Evolutionary conservation across 1,140 invertebrate genomes (phyloP).

Genomic region (Drosophila orena): DNA sequence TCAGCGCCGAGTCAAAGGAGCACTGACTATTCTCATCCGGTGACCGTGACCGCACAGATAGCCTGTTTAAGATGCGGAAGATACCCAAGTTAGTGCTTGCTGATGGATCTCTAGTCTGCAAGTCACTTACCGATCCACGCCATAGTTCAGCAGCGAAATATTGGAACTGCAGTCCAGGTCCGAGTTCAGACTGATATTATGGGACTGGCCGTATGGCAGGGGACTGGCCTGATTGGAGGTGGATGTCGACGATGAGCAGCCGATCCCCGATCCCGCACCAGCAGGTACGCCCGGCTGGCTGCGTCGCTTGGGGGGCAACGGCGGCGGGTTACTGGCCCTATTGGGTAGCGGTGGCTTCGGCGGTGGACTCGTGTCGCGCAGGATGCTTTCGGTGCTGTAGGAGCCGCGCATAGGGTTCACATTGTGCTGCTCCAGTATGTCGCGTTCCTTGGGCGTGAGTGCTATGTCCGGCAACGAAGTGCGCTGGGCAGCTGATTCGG

Average conservation of each 20-base stretch:
- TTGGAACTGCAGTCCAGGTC: constrained; percentile 86
- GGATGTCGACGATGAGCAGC: constrained; percentile 35
- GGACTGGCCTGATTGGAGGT: constrained; percentile 71
- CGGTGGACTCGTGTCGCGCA: constrained; percentile 88
- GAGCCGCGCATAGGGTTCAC: constrained; percentile 87
- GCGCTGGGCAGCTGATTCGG: constrained; percentile 81
- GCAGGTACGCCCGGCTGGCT: constrained; percentile 81
- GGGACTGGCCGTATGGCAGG: constrained; percentile 63
- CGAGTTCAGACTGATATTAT: constrained; percentile 77
- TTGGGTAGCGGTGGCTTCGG: constrained; percentile 94
- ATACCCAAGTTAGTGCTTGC: neutral
- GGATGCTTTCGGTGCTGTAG: constrained; percentile 89
- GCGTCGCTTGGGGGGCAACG: constrained; percentile 91
- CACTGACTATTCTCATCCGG: constrained; percentile 91
- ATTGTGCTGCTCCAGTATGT: constrained; percentile 84
- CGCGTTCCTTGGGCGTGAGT: constrained; percentile 88
- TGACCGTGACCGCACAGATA: constrained; percentile 88
- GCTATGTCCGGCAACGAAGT: constrained; percentile 91
- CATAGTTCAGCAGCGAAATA: constrained; percentile 86
- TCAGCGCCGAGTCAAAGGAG: constrained; percentile 93
- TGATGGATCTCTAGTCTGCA: neutral
- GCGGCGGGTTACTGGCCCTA: constrained; percentile 87
- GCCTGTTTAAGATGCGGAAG: constrained; percentile 60
- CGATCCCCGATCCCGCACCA: neutral
- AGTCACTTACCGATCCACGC: constrained; percentile 86